Evolutionary conservation across 2,888 invertebrate genomes (phyloP), one percentile per base, ranked within the genome.

Genomic region (Cyaniris semiargus): DNA sequence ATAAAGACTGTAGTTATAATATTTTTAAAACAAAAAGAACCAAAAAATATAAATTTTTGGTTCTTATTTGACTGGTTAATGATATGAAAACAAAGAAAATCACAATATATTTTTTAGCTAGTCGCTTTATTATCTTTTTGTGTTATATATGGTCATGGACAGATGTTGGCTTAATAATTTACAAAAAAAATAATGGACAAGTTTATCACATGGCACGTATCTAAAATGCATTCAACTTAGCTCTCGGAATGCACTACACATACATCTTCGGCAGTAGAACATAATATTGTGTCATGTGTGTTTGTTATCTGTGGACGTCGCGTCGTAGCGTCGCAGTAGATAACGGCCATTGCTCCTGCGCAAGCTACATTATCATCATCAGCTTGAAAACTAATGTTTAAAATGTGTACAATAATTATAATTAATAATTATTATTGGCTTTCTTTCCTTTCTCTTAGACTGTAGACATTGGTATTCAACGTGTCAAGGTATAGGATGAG

Each of bases 341-440:
- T 66, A 66, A 66, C 66, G 66, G 66, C 27, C 66, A 66, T 66
- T 66, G 66, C 66, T 66, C 66, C 27, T 66, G 66, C 66, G 66
- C 66, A 66, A 15, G 66, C 27, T 2, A 66, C 23, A 60, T 10
- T 4, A 23, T 23, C 66, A 66, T 6, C 5, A 31, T 66, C 66
- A 31, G 27, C 27, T 1, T 66, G 15, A 66, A 18, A 15, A 18
- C 13, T 27, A 31, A 4, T 31, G 15, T 13, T 13, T 23, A 60
- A n/a, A 21, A 21, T 2, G n/a, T 58, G 0, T 0, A n/a, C 6
- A n/a, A 6, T n/a, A 58, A n/a, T 21, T 15, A 15, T 15, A 0
- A 38, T 6, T 38, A n/a, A n/a, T 15, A 48, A 15, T 48, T 15
- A 48, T 48, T 48, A 48, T 48, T 15, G 48, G 48, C 13, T 48